Base-by-base conservation (phyloP, 2,113 vertebrate genomes). In the Xyliphius kryptos region DNA sequence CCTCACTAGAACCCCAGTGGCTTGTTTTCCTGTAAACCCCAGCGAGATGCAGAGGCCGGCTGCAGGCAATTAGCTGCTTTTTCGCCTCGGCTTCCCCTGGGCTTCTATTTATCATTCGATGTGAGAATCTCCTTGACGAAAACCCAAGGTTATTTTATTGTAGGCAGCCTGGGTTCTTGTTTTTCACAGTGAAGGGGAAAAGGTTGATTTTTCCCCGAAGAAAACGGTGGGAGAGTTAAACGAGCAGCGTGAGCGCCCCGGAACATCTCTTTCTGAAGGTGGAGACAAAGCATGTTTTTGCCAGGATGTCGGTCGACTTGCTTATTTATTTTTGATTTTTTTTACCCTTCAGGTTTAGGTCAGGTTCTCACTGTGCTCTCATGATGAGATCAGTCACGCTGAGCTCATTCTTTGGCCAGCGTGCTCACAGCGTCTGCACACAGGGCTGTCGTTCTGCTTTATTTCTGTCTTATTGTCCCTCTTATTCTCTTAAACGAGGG, bases 401-500 rank as follows among this genome's bases (percentile, higher is more conserved):
- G 81, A 82, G 82, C 79, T 87, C 84, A 85, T 87, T 81, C 87
- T 91, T 78, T 89, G 82, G 83, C 66, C 88, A 88, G 83, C 85
- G 85, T 83, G 3, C 81, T 71, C 63, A n/a, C n/a, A n/a, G 85
- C 84, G 87, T 84, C 85, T 12, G 89, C 90, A 91, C 60, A 64
- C 47, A 63, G 38, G 56, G 51, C 54, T 37, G 40, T 56, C 20
- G 36, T 66, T 56, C 52, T 46, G 19, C 64, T 56, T 21, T 37
- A 46, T 48, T 17, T 67, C 5, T 17, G 37, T 64, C 32, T 54
- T 64, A 10, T 64, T 20, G 2, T 1, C 14, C 3, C 20, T n/a
- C 41, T 50, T 3, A 36, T 38, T 38, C 36, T 14, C 54, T 41
- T 56, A 38, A 58, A 50, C 36, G 47, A 67, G 59, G 49, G 40